Evolutionary conservation across 2,113 vertebrate species (phyloP).

Genomic region (Chlorodrepanis virens): DNA sequence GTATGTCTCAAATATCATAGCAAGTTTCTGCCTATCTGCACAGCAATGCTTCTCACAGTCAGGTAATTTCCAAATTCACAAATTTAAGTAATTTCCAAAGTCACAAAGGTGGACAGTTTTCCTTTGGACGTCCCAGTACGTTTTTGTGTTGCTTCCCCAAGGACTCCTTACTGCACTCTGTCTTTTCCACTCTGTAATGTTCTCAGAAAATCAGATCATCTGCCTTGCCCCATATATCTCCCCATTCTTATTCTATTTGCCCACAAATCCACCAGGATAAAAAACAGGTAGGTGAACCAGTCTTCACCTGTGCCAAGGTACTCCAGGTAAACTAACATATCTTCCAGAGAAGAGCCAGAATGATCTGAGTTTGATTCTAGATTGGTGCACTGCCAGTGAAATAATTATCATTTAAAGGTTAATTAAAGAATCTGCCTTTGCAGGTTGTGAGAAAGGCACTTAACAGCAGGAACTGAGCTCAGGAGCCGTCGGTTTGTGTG

Average conservation of each 20-base stretch:
- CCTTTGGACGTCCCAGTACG: neutral
- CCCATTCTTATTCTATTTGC: neutral
- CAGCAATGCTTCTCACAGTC: neutral
- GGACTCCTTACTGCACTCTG: neutral
- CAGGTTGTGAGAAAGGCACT: conserved; percentile 58
- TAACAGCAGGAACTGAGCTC: conserved; percentile 48
- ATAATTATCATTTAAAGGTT: conserved; percentile 74
- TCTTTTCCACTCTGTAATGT: neutral
- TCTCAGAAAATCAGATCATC: neutral
- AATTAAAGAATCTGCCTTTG: conserved; percentile 66
- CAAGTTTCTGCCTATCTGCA: neutral
- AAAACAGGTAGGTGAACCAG: neutral
- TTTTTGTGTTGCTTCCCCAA: neutral
- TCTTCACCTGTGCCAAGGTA: neutral
- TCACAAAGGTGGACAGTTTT: neutral
- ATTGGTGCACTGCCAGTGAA: conserved; percentile 50
- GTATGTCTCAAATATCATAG: neutral
- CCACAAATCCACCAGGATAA: neutral
- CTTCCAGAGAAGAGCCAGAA: conserved; percentile 17
- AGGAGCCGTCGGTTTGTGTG: conserved; percentile 8
- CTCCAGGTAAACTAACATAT: neutral
- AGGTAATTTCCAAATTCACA: neutral
- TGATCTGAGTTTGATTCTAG: conserved; percentile 15
- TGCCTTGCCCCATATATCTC: neutral
- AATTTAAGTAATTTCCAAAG: neutral